Base-by-base conservation (phyloP, 2,888 invertebrate genomes). In the Neocrepidodera transversa region DNA sequence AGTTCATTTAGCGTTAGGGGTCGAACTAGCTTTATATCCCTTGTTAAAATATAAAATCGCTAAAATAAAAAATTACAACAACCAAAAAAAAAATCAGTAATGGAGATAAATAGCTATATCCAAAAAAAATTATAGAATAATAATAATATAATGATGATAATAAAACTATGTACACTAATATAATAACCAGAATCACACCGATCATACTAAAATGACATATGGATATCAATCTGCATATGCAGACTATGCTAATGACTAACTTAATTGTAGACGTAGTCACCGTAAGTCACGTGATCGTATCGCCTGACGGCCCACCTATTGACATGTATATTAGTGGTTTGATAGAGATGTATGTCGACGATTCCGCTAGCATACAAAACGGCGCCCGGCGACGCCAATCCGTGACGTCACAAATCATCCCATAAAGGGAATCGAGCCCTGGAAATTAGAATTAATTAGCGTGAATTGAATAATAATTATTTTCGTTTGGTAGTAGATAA, bases 181-280 rank as follows among this genome's bases (percentile, higher is more conserved):
- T 8, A 8, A 28, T 28, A 8, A 28, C 10, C 28, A 28, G 28
- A 35, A 13, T 5, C 35, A 35, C 47, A 49, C 32, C 35, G 52
- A 45, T 42, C 53, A 47, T 36, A 36, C 26, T 40, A 50, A 59
- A 58, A 60, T 60, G 66, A 66, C 67, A 59, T 68, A 67, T 65
- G 62, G 57, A 64, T 67, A 61, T 64, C 67, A 70, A 74, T 76
- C 69, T 73, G 70, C 74, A 73, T 73, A 74, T 70, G 71, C 67
- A 70, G 69, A 73, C 72, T 75, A 76, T 74, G 76, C 74, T 77
- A 77, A 77, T 76, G 74, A 73, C 66, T 64, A 63, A 66, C 68
- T 74, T 77, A 76, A 76, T 75, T 76, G 76, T 72, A 73, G 76
- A 74, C 75, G 13, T 2, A 14, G 35, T 35, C 13, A 47, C 23